phyloP scores from a whole-genome alignment of 2,888 invertebrate species.

The Limnephilus auricula region DNA sequence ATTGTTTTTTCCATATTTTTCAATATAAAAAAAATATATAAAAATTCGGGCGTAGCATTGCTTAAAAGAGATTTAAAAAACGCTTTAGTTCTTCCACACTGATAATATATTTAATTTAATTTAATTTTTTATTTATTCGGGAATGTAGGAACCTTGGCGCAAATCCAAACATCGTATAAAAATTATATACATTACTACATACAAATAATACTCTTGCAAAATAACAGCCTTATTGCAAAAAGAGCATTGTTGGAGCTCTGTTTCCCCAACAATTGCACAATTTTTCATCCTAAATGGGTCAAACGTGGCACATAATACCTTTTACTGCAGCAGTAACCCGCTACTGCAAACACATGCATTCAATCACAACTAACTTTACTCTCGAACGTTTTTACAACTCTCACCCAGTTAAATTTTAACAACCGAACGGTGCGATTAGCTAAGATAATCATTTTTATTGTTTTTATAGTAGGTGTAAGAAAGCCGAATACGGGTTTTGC shows the following conservation, averaged over 20 bases:
- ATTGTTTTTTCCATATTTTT: no score
- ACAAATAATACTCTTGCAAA: background rate
- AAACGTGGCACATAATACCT: background rate
- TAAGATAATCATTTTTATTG: background rate
- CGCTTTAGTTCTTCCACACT: no score
- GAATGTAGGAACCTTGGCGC: no score
- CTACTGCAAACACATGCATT: background rate
- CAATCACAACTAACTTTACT: background rate
- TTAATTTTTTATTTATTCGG: no score
- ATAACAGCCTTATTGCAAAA: background rate
- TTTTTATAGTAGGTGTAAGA: background rate
- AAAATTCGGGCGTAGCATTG: no score
- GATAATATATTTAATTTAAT: no score
- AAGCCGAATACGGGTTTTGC: no score
- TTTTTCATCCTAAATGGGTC: conserved; percentile 12
- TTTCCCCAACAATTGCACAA: background rate
- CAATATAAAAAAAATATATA: no score
- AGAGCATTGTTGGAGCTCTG: background rate
- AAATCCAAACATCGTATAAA: no score
- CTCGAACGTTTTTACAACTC: background rate
- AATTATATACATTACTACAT: no score
- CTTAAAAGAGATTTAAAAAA: no score
- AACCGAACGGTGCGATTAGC: background rate
- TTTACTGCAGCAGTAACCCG: background rate
- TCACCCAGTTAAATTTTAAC: background rate